Conservation (phyloP, 2,113 vertebrate genomes). For the Cricetomys ansorgei region DNA sequence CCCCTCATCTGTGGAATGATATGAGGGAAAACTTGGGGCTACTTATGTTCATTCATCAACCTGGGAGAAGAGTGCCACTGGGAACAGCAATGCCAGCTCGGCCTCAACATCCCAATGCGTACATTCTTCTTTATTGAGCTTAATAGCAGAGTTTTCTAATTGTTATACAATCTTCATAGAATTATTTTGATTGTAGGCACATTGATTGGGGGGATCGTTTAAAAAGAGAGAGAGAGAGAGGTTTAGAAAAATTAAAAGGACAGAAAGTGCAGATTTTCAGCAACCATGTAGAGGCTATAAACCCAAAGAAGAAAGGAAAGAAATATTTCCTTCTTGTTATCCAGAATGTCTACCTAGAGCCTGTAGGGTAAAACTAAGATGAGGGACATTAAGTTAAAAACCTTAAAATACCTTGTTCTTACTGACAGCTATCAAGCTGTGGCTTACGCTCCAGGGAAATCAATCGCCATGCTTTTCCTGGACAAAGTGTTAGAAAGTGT, state of each 20-base stretch:
- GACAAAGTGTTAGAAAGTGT: constrained; percentile 45
- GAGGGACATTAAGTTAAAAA: constrained; percentile 53
- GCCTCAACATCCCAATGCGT: constrained; percentile 1
- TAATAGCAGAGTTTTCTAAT: background rate
- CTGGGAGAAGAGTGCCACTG: background rate
- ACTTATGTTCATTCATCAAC: background rate
- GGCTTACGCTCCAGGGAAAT: constrained; percentile 54
- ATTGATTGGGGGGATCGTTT: background rate
- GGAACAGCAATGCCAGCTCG: background rate
- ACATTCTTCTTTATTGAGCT: background rate
- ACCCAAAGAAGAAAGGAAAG: constrained; percentile 43
- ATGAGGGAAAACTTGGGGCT: background rate
- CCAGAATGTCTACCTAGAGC: constrained; percentile 6
- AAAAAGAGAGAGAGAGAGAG: background rate
- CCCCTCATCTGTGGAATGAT: background rate
- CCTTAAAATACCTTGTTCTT: constrained; percentile 10
- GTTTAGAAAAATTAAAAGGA: background rate
- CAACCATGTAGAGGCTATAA: background rate
- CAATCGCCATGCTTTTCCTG: constrained; percentile 5
- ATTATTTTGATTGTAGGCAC: constrained; percentile 29
- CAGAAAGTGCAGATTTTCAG: background rate
- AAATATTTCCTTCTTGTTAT: constrained; percentile 37
- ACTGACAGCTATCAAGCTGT: constrained; percentile 29
- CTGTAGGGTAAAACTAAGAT: constrained; percentile 20
- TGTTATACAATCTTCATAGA: constrained; percentile 40